A percentile compares a stretch with the other conserved stretches of the same genome.
Evolutionary conservation across 2,113 vertebrate genomes (phyloP).

Genomic region (Felis chaus): DNA sequence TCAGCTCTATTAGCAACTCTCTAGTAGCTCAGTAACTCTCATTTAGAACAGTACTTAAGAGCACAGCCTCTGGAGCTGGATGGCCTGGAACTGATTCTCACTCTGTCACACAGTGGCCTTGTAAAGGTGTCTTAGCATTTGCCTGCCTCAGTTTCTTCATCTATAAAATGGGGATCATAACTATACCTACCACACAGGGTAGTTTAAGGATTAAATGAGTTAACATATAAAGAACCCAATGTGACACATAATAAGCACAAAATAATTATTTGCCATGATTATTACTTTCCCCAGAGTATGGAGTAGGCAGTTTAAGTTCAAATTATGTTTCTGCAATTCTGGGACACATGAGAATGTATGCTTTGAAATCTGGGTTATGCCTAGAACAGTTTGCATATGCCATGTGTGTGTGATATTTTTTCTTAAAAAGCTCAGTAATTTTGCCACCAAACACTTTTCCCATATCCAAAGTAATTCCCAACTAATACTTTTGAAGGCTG

Average conservation of each 20-base stretch:
- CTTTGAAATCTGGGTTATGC: background rate
- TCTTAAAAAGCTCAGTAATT: background rate
- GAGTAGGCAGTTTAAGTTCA: background rate
- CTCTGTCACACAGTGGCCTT: background rate
- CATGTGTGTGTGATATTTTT: background rate
- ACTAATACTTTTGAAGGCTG: background rate
- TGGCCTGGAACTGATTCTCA: background rate
- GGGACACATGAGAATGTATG: background rate
- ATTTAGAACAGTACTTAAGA: background rate
- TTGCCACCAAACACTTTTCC: background rate
- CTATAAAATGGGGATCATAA: background rate
- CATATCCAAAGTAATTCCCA: background rate
- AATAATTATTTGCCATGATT: background rate
- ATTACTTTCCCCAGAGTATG: background rate
- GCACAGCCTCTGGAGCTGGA: background rate
- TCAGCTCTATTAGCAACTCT: background rate
- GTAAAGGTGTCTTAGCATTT: background rate
- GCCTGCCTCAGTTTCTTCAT: background rate
- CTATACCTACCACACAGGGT: background rate
- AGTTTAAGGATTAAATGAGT: background rate
- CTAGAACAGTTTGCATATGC: background rate
- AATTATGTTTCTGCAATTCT: background rate
- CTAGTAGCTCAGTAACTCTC: background rate
- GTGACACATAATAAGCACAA: background rate
- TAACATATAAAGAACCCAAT: background rate